Evolutionary conservation across 2,113 vertebrate genomes (phyloP).

Genomic region (Ginglymostoma cirratum): DNA sequence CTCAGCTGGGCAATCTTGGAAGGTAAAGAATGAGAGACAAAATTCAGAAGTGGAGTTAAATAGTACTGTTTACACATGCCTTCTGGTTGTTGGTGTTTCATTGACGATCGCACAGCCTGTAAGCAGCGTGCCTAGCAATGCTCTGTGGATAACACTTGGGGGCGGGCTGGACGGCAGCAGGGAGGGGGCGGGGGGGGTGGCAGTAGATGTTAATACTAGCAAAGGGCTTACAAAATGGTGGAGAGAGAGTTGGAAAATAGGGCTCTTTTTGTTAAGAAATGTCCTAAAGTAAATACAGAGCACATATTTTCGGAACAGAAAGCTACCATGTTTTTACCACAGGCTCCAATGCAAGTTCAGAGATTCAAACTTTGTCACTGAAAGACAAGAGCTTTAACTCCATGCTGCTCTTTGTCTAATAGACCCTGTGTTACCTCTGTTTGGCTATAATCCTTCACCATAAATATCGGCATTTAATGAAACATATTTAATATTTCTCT

Average conservation of each 20-base stretch:
- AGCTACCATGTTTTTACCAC: neutral
- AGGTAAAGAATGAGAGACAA: neutral
- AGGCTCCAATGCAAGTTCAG: neutral
- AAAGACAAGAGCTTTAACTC: neutral
- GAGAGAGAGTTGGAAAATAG: neutral
- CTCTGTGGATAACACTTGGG: neutral
- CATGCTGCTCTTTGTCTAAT: neutral
- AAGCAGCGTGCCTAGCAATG: neutral
- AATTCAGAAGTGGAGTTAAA: neutral
- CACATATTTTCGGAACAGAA: neutral
- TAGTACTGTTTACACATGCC: neutral
- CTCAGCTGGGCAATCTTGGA: neutral
- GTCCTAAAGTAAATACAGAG: neutral
- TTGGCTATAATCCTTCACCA: neutral
- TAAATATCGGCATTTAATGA: neutral
- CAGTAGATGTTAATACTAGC: neutral
- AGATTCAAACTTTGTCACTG: neutral
- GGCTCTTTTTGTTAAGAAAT: neutral
- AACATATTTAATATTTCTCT: neutral
- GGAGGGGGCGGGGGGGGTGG: neutral
- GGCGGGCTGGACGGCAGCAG: neutral
- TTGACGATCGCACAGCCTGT: neutral
- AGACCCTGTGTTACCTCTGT: neutral
- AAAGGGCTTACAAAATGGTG: slow-evolving; percentile 12
- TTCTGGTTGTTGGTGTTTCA: neutral